Percentiles rank a stretch among this genome's conserved stretches.
phyloP scores from a whole-genome alignment of 2,888 invertebrate species.

The Phragmatobia fuliginosa region DNA sequence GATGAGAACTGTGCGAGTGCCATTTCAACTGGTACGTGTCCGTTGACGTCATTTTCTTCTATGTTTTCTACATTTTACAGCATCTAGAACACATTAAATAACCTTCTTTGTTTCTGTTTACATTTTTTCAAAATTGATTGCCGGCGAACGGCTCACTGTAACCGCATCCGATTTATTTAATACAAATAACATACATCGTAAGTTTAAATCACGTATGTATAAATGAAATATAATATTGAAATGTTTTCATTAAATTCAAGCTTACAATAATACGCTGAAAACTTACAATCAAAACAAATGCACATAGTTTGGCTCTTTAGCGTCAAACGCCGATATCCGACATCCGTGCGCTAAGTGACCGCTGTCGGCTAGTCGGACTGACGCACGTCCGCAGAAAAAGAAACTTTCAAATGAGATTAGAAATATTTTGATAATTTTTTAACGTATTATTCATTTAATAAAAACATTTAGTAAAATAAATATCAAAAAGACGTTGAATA shows the following conservation, averaged over 20 bases:
- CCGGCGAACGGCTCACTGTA: too few relatives aligned
- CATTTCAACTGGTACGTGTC: constrained; percentile 96
- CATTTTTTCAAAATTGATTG: constrained; percentile 6
- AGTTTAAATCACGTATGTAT: neutral
- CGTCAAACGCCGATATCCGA: neutral
- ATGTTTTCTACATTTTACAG: constrained; percentile 44
- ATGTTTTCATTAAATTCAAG: neutral
- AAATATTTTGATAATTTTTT: neutral
- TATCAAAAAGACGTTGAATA: neutral
- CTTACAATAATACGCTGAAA: neutral
- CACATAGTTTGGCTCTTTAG: constrained; percentile 3
- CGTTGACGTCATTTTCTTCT: constrained; percentile 80
- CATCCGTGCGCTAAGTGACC: constrained; percentile 4
- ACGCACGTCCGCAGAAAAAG: constrained; percentile 2
- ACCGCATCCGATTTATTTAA: neutral
- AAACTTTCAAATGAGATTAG: neutral
- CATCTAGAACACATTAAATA: constrained; percentile 34
- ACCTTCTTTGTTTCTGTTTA: constrained; percentile 15
- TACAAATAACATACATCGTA: neutral
- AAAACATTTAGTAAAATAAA: neutral
- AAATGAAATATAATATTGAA: neutral
- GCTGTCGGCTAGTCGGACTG: neutral
- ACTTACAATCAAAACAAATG: constrained; percentile 20
- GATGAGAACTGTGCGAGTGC: constrained; percentile 94
- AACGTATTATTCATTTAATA: neutral